A percentile compares a stretch with the other conserved stretches of the same genome.
Evolutionary conservation across 2,113 vertebrate genomes (phyloP).

Genomic region (Phaethon lepturus): DNA sequence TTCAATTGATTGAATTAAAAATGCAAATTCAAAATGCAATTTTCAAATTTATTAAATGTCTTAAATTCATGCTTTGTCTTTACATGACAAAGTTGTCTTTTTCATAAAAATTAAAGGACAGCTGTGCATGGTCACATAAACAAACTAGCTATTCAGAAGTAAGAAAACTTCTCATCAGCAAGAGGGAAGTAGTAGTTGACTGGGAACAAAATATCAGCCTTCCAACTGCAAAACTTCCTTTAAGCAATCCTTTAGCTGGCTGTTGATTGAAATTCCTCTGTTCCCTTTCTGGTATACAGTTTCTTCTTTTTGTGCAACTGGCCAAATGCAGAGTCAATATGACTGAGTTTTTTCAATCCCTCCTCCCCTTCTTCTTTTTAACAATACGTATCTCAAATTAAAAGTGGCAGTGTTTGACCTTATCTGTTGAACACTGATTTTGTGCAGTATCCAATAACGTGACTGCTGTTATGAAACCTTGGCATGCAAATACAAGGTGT

Average conservation of each 20-base stretch:
- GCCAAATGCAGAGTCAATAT: background rate
- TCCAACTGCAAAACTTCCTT: background rate
- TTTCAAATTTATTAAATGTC: no score
- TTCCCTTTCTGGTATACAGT: background rate
- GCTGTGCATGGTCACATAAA: background rate
- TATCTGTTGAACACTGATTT: background rate
- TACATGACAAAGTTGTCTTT: background rate
- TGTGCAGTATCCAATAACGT: fast-evolving
- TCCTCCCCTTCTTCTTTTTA: background rate
- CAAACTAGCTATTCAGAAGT: background rate
- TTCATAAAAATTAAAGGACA: background rate
- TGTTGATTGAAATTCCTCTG: background rate
- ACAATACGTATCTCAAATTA: background rate
- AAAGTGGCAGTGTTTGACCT: background rate
- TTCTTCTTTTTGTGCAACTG: background rate
- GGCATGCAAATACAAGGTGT: background rate
- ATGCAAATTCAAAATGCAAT: no score
- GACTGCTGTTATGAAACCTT: fast-evolving
- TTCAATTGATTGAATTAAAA: no score
- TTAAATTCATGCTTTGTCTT: background rate
- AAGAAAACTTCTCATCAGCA: background rate
- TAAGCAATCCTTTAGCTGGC: background rate
- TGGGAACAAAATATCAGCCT: background rate
- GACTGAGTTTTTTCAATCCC: background rate
- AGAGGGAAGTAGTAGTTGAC: background rate